Evolutionary conservation across 2,888 invertebrate genomes (phyloP).

Genomic region (Sinohyriopsis cumingii): DNA sequence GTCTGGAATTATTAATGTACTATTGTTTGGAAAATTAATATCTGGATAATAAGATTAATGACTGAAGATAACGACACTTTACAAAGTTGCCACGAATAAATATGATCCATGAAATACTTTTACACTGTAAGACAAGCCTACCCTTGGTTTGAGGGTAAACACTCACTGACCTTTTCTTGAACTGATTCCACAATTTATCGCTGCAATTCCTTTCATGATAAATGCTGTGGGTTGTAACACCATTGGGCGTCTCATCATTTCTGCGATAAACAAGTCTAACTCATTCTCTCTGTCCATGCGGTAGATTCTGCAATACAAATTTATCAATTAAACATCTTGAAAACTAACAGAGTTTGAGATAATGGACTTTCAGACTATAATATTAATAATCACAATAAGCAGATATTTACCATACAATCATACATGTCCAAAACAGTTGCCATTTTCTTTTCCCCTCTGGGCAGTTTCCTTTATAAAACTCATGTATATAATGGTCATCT

Average conservation of each 20-base stretch:
- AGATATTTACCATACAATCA: not conserved
- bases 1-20: no score
- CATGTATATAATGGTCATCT: no score
- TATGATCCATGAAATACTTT: no score
- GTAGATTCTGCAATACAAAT: slow-evolving; percentile 49
- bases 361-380: not conserved
- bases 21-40: no score
- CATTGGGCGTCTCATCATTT: slow-evolving; percentile 56
- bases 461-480: no score
- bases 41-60: no score
- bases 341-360: not conserved
- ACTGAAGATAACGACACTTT: no score
- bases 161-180: slow-evolving; percentile 36
- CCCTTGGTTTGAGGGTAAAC: no score
- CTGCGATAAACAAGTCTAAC: slow-evolving; percentile 52
- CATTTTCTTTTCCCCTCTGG: no score
- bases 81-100: no score
- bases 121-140: no score
- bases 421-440: no score
- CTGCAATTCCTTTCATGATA: slow-evolving; percentile 37
- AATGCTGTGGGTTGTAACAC: slow-evolving; percentile 54
- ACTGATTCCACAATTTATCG: slow-evolving; percentile 37
- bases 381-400: not conserved
- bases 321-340: not conserved
- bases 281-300: slow-evolving; percentile 54